These are phyloP conservation scores for Pygoscelis adeliae DNA, from an alignment of 2,113 vertebrate genomes.

Conservation along the genomic window DNA sequence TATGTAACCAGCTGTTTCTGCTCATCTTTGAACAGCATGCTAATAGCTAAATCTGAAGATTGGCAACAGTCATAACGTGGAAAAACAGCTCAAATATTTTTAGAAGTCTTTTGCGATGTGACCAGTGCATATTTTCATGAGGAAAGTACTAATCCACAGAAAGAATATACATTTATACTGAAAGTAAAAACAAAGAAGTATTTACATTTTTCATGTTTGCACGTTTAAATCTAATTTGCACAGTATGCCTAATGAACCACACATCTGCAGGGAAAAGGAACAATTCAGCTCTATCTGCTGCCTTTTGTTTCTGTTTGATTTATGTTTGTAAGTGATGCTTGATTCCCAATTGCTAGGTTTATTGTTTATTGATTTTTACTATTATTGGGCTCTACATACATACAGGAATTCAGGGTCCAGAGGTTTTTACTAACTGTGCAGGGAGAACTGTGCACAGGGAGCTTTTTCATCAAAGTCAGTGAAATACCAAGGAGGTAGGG, in stretches of 20 bases:
- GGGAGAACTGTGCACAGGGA: background rate
- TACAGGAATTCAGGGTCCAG: background rate
- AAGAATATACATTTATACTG: background rate
- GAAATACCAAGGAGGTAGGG: background rate
- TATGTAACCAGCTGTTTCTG: background rate
- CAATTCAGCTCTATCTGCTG: background rate
- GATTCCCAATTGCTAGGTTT: background rate
- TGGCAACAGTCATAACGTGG: background rate
- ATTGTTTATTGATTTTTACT: background rate
- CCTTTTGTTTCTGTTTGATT: background rate
- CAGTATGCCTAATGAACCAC: background rate
- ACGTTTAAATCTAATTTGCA: background rate
- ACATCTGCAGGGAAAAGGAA: background rate
- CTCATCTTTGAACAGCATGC: background rate
- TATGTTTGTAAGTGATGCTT: background rate
- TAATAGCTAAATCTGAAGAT: background rate
- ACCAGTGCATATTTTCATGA: background rate
- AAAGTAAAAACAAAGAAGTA: background rate
- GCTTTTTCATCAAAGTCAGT: background rate
- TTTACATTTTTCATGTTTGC: background rate
- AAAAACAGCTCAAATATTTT: background rate
- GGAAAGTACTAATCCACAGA: background rate
- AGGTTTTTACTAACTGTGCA: background rate
- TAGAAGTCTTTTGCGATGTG: fast-evolving
- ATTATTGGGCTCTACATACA: background rate